Base-by-base conservation (phyloP, 1,140 invertebrate genomes). In the Sminthurides bifidus region DNA sequence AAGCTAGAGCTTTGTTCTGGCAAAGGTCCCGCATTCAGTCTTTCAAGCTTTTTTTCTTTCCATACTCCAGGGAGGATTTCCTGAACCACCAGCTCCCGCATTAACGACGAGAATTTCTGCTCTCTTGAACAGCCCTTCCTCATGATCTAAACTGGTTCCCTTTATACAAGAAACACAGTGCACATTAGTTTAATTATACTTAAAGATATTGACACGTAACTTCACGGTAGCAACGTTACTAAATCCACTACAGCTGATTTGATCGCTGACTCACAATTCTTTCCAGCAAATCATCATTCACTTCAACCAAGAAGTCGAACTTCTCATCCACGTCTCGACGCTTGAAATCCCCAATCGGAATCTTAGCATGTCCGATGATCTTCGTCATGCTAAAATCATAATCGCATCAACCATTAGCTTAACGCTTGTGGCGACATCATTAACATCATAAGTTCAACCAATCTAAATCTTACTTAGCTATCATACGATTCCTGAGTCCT, bases 261-360 rank as follows among this genome's bases (percentile, higher is more conserved):
- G 33, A 35, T 43, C 10, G 56, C 44, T 30, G 46, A 67, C 77
- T 78, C 66, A 84, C 84, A 31, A 85, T 80, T 68, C 79, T 75
- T 67, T 91, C 87, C n/a, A 88, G 70, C n/a, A 89, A 75, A 26
- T 77, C 73, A 70, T 90, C 86, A 73, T 88, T 89, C 12, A 78
- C 77, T 66, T 87, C 84, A 27, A 80, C 70, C 10, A 89, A 61
- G 37, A 84, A 70, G 61, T 88, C 85, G 66, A 83, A 80, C 66
- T 81, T 82, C 58, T 87, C 83, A 44, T 86, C 81, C 2, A 76
- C 52, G 57, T 79, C 77, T 33, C 76, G 67, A 52, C 70, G 68
- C 61, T 65, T 68, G 14, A 87, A 75, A 38, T 78, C 82, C 1
- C 74, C 75, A 33, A 75, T 73, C 33, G 53, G 33, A 2, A 83